Conservation (phyloP, 1,140 invertebrate genomes). For the Limonius californicus region DNA sequence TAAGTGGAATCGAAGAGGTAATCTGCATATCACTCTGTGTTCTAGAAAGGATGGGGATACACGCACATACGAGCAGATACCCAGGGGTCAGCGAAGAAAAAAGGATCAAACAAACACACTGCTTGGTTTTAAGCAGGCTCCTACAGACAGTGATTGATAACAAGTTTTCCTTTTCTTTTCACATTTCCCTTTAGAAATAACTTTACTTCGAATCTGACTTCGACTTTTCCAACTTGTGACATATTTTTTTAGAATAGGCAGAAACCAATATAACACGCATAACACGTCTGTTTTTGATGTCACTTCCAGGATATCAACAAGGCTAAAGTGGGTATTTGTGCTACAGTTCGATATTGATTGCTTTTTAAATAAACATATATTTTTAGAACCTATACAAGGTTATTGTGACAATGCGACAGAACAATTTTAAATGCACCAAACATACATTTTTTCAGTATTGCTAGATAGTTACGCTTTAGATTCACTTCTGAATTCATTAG, state of each 20-base stretch:
- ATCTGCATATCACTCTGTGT: slow-evolving; percentile 1
- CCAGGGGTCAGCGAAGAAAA: slow-evolving; percentile 1
- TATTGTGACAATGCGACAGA: too few relatives aligned
- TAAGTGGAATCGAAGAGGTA: neutral
- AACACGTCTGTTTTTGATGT: too few relatives aligned
- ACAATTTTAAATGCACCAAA: too few relatives aligned
- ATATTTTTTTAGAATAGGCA: neutral
- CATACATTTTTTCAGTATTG: too few relatives aligned
- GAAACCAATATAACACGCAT: too few relatives aligned
- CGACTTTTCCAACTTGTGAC: neutral
- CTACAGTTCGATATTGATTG: too few relatives aligned
- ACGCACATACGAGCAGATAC: neutral
- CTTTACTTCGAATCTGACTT: neutral
- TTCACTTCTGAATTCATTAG: too few relatives aligned
- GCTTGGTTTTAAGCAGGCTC: slow-evolving; percentile 3
- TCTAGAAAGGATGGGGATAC: neutral
- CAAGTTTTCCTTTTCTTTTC: slow-evolving; percentile 10
- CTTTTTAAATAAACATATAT: too few relatives aligned
- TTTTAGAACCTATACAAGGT: too few relatives aligned
- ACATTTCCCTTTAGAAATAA: slow-evolving; percentile 2
- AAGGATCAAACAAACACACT: slow-evolving; percentile 5
- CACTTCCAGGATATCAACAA: too few relatives aligned
- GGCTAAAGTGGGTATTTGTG: too few relatives aligned
- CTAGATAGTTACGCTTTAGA: too few relatives aligned
- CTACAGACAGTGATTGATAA: slow-evolving; percentile 6